A percentile compares a stretch with the other conserved stretches of the same genome.
Evolutionary conservation across 2,888 invertebrate genomes (phyloP).

Genomic region (Eristalis tenax): DNA sequence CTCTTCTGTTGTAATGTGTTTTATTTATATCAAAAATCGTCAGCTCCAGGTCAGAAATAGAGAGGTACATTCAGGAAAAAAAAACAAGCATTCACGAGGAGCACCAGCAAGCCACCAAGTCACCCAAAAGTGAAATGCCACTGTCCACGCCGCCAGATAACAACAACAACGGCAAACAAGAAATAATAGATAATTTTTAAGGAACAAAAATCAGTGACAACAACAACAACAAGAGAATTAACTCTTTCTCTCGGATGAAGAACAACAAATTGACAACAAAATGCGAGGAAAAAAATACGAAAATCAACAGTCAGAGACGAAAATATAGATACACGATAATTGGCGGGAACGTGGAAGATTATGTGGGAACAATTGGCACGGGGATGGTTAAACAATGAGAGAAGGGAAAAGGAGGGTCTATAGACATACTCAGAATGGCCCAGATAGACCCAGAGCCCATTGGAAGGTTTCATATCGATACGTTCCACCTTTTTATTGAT

Average conservation of each 20-base stretch:
- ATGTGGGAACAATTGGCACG: not conserved
- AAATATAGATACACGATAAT: not conserved
- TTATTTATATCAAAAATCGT: conserved; percentile 76
- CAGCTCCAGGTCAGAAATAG: conserved; percentile 77
- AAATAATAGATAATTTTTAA: conserved; percentile 7
- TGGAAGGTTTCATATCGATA: too few relatives aligned
- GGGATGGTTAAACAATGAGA: not conserved
- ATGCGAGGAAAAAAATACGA: conserved; percentile 53
- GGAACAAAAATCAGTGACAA: conserved; percentile 31
- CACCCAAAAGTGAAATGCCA: conserved; percentile 51
- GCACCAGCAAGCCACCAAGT: conserved; percentile 48
- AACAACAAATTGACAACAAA: conserved; percentile 63
- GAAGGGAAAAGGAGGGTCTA: too few relatives aligned
- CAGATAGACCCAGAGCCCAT: too few relatives aligned
- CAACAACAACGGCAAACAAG: conserved; percentile 63
- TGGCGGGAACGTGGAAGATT: not conserved
- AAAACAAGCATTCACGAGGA: not conserved
- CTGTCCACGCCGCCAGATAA: conserved; percentile 42
- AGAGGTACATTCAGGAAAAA: conserved; percentile 70
- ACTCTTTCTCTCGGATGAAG: conserved; percentile 7
- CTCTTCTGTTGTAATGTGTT: conserved; percentile 74
- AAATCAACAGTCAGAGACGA: not conserved
- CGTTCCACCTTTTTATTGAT: too few relatives aligned
- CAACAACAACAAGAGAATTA: conserved; percentile 36
- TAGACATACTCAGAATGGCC: too few relatives aligned